phyloP scores from a whole-genome alignment of 92 coral and sea anemone species.

The Galaxea fascicularis region DNA sequence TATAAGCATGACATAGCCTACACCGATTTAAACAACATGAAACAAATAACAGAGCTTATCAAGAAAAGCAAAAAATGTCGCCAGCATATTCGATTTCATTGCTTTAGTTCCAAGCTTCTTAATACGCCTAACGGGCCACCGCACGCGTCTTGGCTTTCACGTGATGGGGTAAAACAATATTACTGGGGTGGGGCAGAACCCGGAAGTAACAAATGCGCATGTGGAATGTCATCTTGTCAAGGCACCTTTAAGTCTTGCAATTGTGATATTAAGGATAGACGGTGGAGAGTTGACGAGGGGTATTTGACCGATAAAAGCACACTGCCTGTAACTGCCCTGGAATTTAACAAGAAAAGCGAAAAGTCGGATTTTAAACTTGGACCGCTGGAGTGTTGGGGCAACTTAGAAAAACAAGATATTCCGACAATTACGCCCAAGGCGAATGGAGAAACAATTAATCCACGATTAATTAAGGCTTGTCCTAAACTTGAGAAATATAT shows the following conservation, averaged over 20 bases:
- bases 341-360: conserved; percentile 69
- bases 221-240: conserved; percentile 74
- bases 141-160: conserved; percentile 79
- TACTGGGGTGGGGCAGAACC: conserved; percentile 95
- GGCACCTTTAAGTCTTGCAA: conserved; percentile 73
- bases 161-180: conserved; percentile 51
- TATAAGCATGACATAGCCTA: conserved; percentile 60
- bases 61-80: conserved; percentile 82
- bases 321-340: conserved; percentile 79
- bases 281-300: conserved; percentile 91
- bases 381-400: conserved; percentile 95
- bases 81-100: conserved; percentile 86
- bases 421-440: background rate
- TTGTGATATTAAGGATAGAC: conserved; percentile 76
- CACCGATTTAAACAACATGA: conserved; percentile 29
- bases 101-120: conserved; percentile 74
- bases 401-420: background rate
- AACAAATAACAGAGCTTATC: conserved; percentile 71
- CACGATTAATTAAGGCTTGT: conserved; percentile 16
- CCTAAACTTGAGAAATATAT: background rate
- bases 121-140: conserved; percentile 71
- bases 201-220: conserved; percentile 81
- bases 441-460: background rate
- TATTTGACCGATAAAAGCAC: conserved; percentile 69
- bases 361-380: conserved; percentile 79